phyloP scores from a whole-genome alignment of 2,113 vertebrate genomes.

The Thalassoma bifasciatum region DNA sequence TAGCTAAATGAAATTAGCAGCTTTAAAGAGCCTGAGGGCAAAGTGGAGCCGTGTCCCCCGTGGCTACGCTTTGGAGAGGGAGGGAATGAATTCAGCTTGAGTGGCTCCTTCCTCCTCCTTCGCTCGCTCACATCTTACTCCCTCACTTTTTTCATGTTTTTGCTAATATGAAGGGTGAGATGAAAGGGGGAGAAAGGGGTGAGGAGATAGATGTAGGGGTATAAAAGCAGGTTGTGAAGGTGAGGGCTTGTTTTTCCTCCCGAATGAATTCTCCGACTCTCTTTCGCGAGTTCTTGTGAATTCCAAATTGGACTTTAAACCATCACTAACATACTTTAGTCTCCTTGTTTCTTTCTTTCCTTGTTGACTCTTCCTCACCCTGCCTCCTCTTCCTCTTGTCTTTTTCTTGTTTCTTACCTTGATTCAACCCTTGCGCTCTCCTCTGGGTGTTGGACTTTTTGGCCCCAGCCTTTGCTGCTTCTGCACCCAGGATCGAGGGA shows the following conservation, averaged over 20 bases:
- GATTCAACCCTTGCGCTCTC: conserved; percentile 3
- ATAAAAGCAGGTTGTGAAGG: conserved; percentile 64
- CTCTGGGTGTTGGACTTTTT: conserved; percentile 7
- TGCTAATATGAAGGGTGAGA: conserved; percentile 56
- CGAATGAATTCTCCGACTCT: not conserved
- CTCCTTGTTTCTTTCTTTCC: not conserved
- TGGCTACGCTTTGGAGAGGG: conserved; percentile 84
- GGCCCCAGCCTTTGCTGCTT: conserved; percentile 21
- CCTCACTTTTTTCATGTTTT: conserved; percentile 42
- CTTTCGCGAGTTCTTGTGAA: not conserved
- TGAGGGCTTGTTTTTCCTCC: conserved; percentile 8
- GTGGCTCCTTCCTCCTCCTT: conserved; percentile 66
- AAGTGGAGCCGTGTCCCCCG: conserved; percentile 84
- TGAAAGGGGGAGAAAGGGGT: not conserved
- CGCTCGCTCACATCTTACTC: conserved; percentile 30
- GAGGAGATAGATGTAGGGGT: conserved; percentile 38
- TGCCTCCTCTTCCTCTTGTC: not conserved
- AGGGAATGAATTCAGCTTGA: conserved; percentile 80
- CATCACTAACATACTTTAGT: not conserved
- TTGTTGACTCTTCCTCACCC: not conserved
- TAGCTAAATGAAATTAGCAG: conserved; percentile 86
- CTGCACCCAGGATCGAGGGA: conserved; percentile 49
- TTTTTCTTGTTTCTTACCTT: not conserved
- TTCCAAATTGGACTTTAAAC: not conserved
- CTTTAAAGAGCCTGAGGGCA: conserved; percentile 86